Percentiles rank a stretch among this genome's conserved stretches.
These are phyloP conservation scores for Drosophila quinaria DNA, from an alignment of 2,888 invertebrate species.

Conservation along the genomic window DNA sequence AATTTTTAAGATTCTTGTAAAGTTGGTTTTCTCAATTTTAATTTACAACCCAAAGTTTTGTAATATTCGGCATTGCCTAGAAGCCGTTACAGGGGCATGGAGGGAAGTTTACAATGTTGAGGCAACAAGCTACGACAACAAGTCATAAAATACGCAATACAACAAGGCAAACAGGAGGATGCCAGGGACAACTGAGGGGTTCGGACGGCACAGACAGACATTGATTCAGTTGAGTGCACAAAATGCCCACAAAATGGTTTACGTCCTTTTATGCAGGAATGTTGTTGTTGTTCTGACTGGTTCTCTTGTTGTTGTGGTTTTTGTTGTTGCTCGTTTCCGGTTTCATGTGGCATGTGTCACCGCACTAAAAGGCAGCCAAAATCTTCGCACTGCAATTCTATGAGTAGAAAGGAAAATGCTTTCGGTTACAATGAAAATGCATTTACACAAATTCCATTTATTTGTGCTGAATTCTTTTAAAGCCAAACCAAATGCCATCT, in stretches of 20 bases:
- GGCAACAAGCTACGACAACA: slow-evolving; percentile 51
- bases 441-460: slow-evolving; percentile 57
- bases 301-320: slow-evolving; percentile 5
- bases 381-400: slow-evolving; percentile 51
- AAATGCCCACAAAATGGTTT: slow-evolving; percentile 70
- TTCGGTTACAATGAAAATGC: slow-evolving; percentile 50
- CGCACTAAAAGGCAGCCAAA: slow-evolving; percentile 50
- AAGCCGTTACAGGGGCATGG: slow-evolving; percentile 6
- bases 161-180: slow-evolving; percentile 49
- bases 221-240: slow-evolving; percentile 68
- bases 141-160: slow-evolving; percentile 71
- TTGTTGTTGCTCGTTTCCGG: slow-evolving; percentile 53
- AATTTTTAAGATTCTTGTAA: slow-evolving; percentile 6
- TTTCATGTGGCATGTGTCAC: slow-evolving; percentile 73
- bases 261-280: slow-evolving; percentile 43
- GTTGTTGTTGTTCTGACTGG: slow-evolving; percentile 11
- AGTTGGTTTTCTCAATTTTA: slow-evolving; percentile 53
- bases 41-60: slow-evolving; percentile 40
- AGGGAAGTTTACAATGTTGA: slow-evolving; percentile 17
- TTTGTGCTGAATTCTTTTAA: slow-evolving; percentile 35
- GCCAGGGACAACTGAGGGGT: neutral
- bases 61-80: slow-evolving; percentile 5
- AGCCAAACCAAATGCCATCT: slow-evolving; percentile 31
- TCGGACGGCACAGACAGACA: slow-evolving; percentile 32
- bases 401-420: slow-evolving; percentile 21